These are phyloP conservation scores for Cladopsammia gracilis DNA, from an alignment of 64 coral and sea anemone genomes.

Conservation along the genomic window DNA sequence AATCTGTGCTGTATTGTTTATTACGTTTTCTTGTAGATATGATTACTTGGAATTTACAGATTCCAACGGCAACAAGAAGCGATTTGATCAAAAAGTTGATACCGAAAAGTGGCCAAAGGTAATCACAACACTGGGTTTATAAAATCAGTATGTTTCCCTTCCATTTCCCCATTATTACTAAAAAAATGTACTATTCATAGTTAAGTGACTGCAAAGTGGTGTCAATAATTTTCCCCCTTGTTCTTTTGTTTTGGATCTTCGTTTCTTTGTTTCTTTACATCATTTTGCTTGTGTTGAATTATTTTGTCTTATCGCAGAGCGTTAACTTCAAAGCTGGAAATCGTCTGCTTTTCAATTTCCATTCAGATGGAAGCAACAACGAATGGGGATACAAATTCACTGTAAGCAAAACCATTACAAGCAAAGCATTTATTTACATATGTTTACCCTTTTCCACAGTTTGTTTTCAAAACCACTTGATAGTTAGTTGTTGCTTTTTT, in stretches of 20 bases:
- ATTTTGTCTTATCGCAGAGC: slow-evolving; percentile 54
- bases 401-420: slow-evolving; percentile 14
- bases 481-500: too few species aligned
- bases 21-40: slow-evolving; percentile 50
- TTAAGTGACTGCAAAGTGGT: too few species aligned
- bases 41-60: slow-evolving; percentile 99
- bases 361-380: slow-evolving; percentile 98
- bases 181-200: too few species aligned
- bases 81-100: slow-evolving; percentile 99
- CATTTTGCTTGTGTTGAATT: neutral
- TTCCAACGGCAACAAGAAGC: slow-evolving; percentile 92
- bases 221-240: too few species aligned
- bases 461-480: too few species aligned
- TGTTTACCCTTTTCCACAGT: too few species aligned
- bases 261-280: neutral
- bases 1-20: too few species aligned
- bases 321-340: slow-evolving; percentile 87
- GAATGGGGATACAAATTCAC: slow-evolving; percentile 99
- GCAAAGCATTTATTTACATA: too few species aligned
- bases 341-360: slow-evolving; percentile 89
- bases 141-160: neutral
- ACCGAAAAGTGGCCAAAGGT: slow-evolving; percentile 98
- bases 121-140: neutral
- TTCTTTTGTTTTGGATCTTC: neutral
- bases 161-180: too few species aligned